phyloP scores from a whole-genome alignment of 2,888 invertebrate species.

The Acanthacorydalis orientalis region DNA sequence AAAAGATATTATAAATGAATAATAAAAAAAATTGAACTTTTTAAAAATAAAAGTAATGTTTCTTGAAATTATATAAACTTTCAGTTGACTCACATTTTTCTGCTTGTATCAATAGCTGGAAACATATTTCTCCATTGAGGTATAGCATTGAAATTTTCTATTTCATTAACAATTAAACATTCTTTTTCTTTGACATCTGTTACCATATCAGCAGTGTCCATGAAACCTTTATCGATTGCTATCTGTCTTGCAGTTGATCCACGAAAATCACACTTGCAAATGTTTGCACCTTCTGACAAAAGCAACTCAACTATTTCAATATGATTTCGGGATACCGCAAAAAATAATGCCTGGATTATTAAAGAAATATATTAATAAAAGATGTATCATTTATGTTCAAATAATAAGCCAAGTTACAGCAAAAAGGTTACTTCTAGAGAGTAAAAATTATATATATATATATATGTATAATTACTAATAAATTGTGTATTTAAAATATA shows the following conservation, averaged over 20 bases:
- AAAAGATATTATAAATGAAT: slow-evolving; percentile 10
- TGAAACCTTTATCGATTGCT: slow-evolving; percentile 33
- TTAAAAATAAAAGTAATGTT: no score
- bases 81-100: slow-evolving; percentile 8
- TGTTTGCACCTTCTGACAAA: slow-evolving; percentile 32
- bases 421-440: no score
- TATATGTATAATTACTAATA: no score
- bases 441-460: no score
- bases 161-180: slow-evolving; percentile 12
- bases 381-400: no score
- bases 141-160: slow-evolving; percentile 15
- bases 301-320: slow-evolving; percentile 34
- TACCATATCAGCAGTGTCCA: slow-evolving; percentile 29
- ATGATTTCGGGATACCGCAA: slow-evolving; percentile 40
- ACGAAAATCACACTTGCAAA: slow-evolving; percentile 31
- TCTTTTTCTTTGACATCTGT: slow-evolving; percentile 22
- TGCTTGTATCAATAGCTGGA: slow-evolving; percentile 20
- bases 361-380: no score
- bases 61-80: slow-evolving; percentile 9
- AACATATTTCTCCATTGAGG: slow-evolving; percentile 34
- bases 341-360: slow-evolving; percentile 38
- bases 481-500: no score
- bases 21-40: background rate
- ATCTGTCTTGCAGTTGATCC: slow-evolving; percentile 33
- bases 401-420: no score